These are phyloP conservation scores for Drosophila leontia DNA, from an alignment of 1,140 invertebrate genomes.

Conservation along the genomic window DNA sequence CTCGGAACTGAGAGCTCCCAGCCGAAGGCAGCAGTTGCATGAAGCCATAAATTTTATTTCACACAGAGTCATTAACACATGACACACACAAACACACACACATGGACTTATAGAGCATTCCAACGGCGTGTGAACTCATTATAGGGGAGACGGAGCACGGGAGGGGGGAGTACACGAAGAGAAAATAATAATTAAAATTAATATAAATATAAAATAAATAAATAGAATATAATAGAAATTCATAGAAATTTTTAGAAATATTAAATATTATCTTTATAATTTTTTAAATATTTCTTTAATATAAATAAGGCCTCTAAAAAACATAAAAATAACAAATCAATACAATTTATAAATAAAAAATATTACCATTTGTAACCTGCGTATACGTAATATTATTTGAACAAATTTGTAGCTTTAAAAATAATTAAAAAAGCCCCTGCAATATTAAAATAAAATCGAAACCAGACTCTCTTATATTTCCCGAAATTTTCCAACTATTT, in stretches of 20 bases:
- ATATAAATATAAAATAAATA: not conserved
- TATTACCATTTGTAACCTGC: too few relatives aligned
- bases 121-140: slow-evolving; percentile 80
- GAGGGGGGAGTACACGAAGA: not conserved
- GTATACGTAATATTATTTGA: too few relatives aligned
- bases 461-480: too few relatives aligned
- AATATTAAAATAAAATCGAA: not conserved
- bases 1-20: slow-evolving; percentile 35
- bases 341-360: too few relatives aligned
- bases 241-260: too few relatives aligned
- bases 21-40: slow-evolving; percentile 74
- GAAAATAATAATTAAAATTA: not conserved
- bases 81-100: slow-evolving; percentile 60
- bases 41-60: slow-evolving; percentile 84
- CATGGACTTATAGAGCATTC: slow-evolving; percentile 31
- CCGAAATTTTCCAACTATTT: rapidly evolving
- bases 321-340: too few relatives aligned
- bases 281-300: not conserved
- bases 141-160: slow-evolving; percentile 53
- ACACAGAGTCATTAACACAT: slow-evolving; percentile 82
- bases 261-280: too few relatives aligned
- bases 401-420: too few relatives aligned
- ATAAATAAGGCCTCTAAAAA: too few relatives aligned
- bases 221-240: not conserved
- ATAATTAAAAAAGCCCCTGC: too few relatives aligned